Conservation (phyloP, 2,113 vertebrate species). For the Stigmatopora argus region DNA sequence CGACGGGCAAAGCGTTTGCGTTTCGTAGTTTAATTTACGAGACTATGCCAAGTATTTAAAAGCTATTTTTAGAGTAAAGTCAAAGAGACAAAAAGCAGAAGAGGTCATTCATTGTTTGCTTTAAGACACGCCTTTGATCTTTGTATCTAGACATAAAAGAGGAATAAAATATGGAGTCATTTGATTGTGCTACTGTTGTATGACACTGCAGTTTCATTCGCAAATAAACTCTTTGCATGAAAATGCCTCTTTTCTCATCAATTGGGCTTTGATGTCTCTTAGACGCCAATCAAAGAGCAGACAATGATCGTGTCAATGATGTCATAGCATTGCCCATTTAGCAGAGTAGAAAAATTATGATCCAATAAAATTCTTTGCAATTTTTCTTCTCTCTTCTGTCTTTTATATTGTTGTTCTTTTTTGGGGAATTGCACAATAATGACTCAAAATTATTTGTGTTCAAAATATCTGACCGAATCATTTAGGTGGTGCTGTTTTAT, state of each 20-base stretch:
- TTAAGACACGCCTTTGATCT: constrained; percentile 68
- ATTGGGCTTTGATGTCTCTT: not conserved
- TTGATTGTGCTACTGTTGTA: constrained; percentile 73
- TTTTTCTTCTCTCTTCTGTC: not conserved
- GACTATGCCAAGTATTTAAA: constrained; percentile 75
- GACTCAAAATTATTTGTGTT: no score
- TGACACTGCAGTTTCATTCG: constrained; percentile 70
- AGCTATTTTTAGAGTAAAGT: constrained; percentile 73
- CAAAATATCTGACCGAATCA: no score
- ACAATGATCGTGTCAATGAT: not conserved
- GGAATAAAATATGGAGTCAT: constrained; percentile 66
- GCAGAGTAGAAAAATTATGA: not conserved
- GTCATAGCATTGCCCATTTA: not conserved
- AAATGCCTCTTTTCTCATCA: constrained; percentile 18
- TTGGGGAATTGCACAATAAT: not conserved
- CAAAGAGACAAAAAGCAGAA: constrained; percentile 23
- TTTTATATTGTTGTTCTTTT: not conserved
- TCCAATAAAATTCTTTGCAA: not conserved
- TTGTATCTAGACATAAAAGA: constrained; percentile 70
- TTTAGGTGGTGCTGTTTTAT: no score
- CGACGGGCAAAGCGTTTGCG: constrained; percentile 57
- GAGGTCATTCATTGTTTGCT: constrained; percentile 62
- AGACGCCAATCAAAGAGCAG: not conserved
- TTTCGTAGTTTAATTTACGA: constrained; percentile 69
- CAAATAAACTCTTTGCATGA: constrained; percentile 77